Evolutionary conservation across 2,113 vertebrate genomes (phyloP).

Genomic region (Pan troglodytes): DNA sequence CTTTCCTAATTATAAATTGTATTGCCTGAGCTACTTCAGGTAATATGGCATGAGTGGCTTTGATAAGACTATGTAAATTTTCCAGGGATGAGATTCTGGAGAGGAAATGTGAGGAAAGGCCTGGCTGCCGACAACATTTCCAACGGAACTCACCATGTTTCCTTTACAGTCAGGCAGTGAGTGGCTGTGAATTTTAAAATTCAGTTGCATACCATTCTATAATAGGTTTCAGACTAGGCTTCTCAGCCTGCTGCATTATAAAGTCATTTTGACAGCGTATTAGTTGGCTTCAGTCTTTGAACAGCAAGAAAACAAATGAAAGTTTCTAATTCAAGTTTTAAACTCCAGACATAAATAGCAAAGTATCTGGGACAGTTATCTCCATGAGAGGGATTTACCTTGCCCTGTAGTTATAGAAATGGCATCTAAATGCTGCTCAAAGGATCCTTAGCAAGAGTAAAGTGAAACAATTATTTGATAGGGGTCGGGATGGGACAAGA

Average conservation of each 20-base stretch:
- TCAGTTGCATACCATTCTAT: background rate
- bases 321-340: conserved; percentile 46
- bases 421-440: background rate
- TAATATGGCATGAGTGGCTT: background rate
- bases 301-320: conserved; percentile 41
- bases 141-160: background rate
- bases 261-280: background rate
- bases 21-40: background rate
- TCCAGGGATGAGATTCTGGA: background rate
- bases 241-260: background rate
- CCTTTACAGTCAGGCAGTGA: background rate
- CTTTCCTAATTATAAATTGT: background rate
- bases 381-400: conserved; percentile 33
- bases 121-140: background rate
- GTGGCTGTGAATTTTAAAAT: background rate
- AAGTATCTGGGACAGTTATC: conserved; percentile 22
- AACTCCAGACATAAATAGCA: conserved; percentile 11
- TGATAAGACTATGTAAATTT: background rate
- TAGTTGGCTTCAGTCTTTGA: background rate
- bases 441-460: conserved; percentile 52
- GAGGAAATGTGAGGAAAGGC: background rate
- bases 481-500: background rate
- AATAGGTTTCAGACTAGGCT: background rate
- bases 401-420: conserved; percentile 44
- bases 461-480: conserved; percentile 43